Base-by-base conservation (phyloP, 2,888 invertebrate species). In the Epinotia bilunana region DNA sequence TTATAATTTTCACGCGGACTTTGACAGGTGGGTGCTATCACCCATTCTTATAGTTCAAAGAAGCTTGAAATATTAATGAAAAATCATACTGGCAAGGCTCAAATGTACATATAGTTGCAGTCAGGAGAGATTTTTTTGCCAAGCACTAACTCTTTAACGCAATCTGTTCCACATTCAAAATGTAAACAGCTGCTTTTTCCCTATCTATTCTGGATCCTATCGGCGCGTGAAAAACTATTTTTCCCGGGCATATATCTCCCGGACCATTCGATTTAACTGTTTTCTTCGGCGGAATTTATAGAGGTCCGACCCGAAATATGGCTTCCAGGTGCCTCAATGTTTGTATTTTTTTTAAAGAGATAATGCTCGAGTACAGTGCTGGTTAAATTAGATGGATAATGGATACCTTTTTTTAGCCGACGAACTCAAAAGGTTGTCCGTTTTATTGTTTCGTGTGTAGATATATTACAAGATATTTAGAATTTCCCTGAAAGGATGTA, bases 251-350 rank as follows among this genome's bases (percentile, higher is more conserved):
- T 91, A 90, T 90, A 91, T 92, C 89, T 90, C 83, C 79, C 69
- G 78, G 84, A 85, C 88, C 88, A 87, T 91, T 91, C 91, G 87
- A 89, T 92, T 89, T 91, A 92, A 91, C 91, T 91, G 92, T 92
- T 93, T 92, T 91, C 93, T 91, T 89, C 85, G 55, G 64, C 58
- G 61, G 82, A 87, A 92, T 93, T 93, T 93, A 93, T 92, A 82
- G 90, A 82, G 87, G 87, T 77, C 71, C 77, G 76, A 73, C 75
- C 77, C 77, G 74, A 77, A 79, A 79, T 79, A 79, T 78, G 78
- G 74, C 65, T 53, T 57, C 57, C 73, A 57, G 69, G 70, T 76
- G 77, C 77, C 75, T 76, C 33, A 13, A 33, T 74, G 74, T 74
- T 74, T 74, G 23, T 69, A 61, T 73, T 74, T 74, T 70, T 74